phyloP scores from a whole-genome alignment of 2,888 invertebrate species.

The Graphium colonna region DNA sequence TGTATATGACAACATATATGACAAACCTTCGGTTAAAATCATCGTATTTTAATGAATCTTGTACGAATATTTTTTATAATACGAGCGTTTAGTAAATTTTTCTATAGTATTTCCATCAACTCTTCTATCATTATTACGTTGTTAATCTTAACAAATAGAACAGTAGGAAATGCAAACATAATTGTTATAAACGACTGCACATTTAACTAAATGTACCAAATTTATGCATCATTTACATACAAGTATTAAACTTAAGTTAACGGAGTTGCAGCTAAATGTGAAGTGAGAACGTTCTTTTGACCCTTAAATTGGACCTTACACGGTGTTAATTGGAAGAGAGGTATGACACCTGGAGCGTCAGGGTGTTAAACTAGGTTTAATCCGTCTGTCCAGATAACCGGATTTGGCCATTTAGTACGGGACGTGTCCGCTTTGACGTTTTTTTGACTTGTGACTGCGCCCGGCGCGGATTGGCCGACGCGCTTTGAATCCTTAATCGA shows the following conservation, averaged over 20 bases:
- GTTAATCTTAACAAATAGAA: too few species aligned
- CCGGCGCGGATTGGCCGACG: slow-evolving; percentile 21
- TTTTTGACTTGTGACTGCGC: slow-evolving; percentile 27
- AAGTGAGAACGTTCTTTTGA: slow-evolving; percentile 39
- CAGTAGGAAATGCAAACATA: too few species aligned
- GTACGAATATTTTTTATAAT: too few species aligned
- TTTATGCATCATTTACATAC: neutral
- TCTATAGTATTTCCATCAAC: too few species aligned
- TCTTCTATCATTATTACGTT: too few species aligned
- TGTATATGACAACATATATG: too few species aligned
- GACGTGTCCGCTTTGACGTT: slow-evolving; percentile 29
- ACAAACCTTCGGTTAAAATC: too few species aligned
- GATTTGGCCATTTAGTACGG: slow-evolving; percentile 42
- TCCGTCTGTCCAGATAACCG: slow-evolving; percentile 38
- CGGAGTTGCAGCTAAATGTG: neutral
- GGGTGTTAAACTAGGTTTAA: slow-evolving; percentile 22
- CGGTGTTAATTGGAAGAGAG: slow-evolving; percentile 40
- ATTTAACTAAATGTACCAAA: too few species aligned
- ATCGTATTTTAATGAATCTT: too few species aligned
- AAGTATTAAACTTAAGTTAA: slow-evolving; percentile 1
- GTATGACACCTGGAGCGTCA: slow-evolving; percentile 31
- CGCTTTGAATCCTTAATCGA: slow-evolving; percentile 12
- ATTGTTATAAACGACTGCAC: too few species aligned
- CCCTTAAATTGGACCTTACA: slow-evolving; percentile 42
- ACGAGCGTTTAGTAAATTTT: too few species aligned